Percentiles rank a stretch among this genome's conserved stretches.
Evolutionary conservation across 1,140 invertebrate species (phyloP).

Genomic region (Pseudomyrmex sp.): DNA sequence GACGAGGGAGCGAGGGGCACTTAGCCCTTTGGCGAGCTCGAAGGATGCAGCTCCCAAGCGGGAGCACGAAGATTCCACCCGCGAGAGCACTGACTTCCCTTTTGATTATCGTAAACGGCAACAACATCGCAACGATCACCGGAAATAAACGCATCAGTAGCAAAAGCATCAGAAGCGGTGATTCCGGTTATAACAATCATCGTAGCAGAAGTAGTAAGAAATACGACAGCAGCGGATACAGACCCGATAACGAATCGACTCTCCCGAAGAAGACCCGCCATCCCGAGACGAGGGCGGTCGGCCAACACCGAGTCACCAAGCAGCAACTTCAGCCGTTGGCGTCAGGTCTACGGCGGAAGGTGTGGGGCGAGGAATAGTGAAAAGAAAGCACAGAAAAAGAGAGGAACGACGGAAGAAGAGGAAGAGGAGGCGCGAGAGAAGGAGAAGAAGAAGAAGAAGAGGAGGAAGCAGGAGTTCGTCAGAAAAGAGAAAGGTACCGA

Average conservation of each 20-base stretch:
- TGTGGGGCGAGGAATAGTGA: slow-evolving; percentile 82
- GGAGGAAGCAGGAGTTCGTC: slow-evolving; percentile 70
- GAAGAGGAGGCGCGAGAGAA: slow-evolving; percentile 71
- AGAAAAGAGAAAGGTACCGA: slow-evolving; percentile 67
- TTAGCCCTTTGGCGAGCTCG: slow-evolving; percentile 85
- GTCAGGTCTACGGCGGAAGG: slow-evolving; percentile 81
- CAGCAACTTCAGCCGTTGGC: slow-evolving; percentile 80
- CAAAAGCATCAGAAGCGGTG: slow-evolving; percentile 67
- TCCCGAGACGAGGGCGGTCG: slow-evolving; percentile 75
- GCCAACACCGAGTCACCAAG: slow-evolving; percentile 77
- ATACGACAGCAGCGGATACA: slow-evolving; percentile 70
- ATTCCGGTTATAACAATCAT: slow-evolving; percentile 47
- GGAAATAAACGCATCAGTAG: slow-evolving; percentile 72
- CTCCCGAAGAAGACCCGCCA: slow-evolving; percentile 73
- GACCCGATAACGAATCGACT: slow-evolving; percentile 77
- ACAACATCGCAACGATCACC: slow-evolving; percentile 74
- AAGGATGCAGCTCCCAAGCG: slow-evolving; percentile 86
- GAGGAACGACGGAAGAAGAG: slow-evolving; percentile 73
- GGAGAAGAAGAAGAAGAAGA: slow-evolving; percentile 70
- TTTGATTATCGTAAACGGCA: slow-evolving; percentile 78
- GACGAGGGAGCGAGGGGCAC: slow-evolving; percentile 84
- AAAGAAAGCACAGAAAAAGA: slow-evolving; percentile 69
- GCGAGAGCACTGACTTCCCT: slow-evolving; percentile 79
- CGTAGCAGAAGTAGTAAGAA: slow-evolving; percentile 54
- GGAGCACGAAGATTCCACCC: slow-evolving; percentile 83